phyloP scores from a whole-genome alignment of 2,888 invertebrate genomes.

The Pristionchus exspectatus region DNA sequence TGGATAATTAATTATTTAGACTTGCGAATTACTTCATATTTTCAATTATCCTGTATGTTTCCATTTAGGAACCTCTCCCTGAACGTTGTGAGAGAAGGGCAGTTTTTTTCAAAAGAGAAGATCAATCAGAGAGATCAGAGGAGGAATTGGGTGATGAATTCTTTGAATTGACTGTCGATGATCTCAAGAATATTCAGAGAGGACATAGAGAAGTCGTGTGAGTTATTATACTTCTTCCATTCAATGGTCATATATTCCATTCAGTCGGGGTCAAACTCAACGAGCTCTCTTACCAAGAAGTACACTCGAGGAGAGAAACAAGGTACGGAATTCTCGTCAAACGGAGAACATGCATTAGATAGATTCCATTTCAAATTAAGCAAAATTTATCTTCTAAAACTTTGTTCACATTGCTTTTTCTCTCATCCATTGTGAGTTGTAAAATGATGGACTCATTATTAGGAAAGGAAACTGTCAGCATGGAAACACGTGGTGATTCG shows the following conservation, averaged over 20 bases:
- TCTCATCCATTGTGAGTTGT: not conserved
- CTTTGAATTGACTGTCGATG: constrained; percentile 53
- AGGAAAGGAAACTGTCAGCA: constrained; percentile 25
- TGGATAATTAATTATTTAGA: not conserved
- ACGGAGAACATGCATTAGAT: not conserved
- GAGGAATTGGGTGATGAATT: constrained; percentile 54
- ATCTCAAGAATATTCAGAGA: constrained; percentile 51
- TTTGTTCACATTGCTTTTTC: no score
- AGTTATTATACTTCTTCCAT: not conserved
- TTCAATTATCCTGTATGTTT: not conserved
- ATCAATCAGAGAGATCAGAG: not conserved
- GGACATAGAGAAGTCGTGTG: constrained; percentile 31
- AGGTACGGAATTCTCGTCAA: not conserved
- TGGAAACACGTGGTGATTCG: constrained; percentile 35
- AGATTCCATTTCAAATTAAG: not conserved
- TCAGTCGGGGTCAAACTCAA: constrained; percentile 42
- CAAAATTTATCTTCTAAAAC: not conserved
- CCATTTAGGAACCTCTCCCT: constrained; percentile 37
- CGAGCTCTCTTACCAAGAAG: constrained; percentile 32
- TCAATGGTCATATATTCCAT: not conserved
- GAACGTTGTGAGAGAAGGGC: constrained; percentile 45
- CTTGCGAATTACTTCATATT: not conserved
- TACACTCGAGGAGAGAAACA: constrained; percentile 40
- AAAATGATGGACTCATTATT: not conserved
- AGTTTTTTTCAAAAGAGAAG: constrained; percentile 10